Evolutionary conservation across 92 coral and sea anemone genomes (phyloP).

Genomic region (Isaurus tuberculatus): DNA sequence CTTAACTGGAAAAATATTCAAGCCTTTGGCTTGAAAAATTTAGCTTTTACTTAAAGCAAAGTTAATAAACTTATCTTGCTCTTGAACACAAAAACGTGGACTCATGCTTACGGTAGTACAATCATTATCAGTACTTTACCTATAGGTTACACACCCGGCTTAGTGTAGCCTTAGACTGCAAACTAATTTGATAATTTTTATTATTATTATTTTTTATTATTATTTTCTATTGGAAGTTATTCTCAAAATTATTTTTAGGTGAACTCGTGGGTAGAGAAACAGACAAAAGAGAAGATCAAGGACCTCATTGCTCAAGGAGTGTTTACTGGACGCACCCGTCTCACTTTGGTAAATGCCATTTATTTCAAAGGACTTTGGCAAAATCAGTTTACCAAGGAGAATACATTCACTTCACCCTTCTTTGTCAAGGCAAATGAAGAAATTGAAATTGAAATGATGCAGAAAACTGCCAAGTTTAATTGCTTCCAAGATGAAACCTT

Average conservation of each 20-base stretch:
- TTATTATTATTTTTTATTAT: too few species aligned
- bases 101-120: too few species aligned
- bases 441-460: slow-evolving; percentile 78
- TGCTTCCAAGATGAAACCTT: slow-evolving; percentile 43
- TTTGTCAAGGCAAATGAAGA: slow-evolving; percentile 53
- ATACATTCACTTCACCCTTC: slow-evolving; percentile 64
- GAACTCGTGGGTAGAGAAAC: slow-evolving; percentile 86
- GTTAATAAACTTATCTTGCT: too few species aligned
- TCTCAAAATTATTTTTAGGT: slow-evolving; percentile 19
- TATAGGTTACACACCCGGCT: too few species aligned
- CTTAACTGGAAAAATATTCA: too few species aligned
- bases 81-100: too few species aligned
- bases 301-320: slow-evolving; percentile 66
- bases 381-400: slow-evolving; percentile 60
- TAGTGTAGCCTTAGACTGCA: too few species aligned
- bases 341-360: slow-evolving; percentile 85
- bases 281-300: slow-evolving; percentile 81
- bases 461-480: slow-evolving; percentile 60
- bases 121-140: too few species aligned
- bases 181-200: too few species aligned
- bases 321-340: slow-evolving; percentile 61
- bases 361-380: slow-evolving; percentile 94
- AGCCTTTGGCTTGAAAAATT: too few species aligned
- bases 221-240: too few species aligned
- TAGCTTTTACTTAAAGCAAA: too few species aligned